phyloP scores from a whole-genome alignment of 2,113 vertebrate genomes.

The Chaetodon auriga region DNA sequence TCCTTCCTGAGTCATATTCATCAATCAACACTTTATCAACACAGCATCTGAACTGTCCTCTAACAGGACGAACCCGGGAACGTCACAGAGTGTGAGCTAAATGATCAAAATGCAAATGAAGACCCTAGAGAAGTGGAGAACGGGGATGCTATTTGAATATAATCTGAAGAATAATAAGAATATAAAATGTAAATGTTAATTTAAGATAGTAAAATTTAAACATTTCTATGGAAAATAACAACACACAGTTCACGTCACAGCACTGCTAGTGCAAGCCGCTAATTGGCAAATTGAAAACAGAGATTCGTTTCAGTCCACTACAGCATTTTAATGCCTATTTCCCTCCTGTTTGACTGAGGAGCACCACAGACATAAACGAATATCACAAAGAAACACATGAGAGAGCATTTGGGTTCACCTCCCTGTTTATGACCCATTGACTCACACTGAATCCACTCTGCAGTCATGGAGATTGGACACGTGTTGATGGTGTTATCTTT shows the following conservation, averaged over 20 bases:
- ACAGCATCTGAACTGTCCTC: slow-evolving; percentile 1
- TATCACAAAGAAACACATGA: not conserved
- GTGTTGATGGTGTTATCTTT: slow-evolving; percentile 3
- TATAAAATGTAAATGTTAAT: slow-evolving; percentile 31
- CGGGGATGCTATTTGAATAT: not conserved
- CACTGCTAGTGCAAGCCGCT: slow-evolving; percentile 45
- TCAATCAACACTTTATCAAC: slow-evolving; percentile 37
- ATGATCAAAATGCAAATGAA: slow-evolving; percentile 5
- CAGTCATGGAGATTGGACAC: not conserved
- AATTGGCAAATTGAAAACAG: slow-evolving; percentile 68
- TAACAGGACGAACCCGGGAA: slow-evolving; percentile 2
- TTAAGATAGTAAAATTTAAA: slow-evolving; percentile 4
- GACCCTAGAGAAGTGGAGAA: slow-evolving; percentile 9
- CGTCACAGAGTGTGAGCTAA: slow-evolving; percentile 4
- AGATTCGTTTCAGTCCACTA: slow-evolving; percentile 22
- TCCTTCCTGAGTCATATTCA: slow-evolving; percentile 27
- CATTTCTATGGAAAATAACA: slow-evolving; percentile 43
- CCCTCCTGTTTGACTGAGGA: slow-evolving; percentile 28
- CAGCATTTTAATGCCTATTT: slow-evolving; percentile 24
- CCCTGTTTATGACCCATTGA: not conserved
- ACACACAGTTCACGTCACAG: slow-evolving; percentile 35
- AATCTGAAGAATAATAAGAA: slow-evolving; percentile 26
- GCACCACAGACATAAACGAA: slow-evolving; percentile 42
- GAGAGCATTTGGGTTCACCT: slow-evolving; percentile 21
- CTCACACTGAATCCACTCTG: not conserved